Evolutionary conservation across 2,888 invertebrate genomes (phyloP).

Genomic region (Amiota communis): DNA sequence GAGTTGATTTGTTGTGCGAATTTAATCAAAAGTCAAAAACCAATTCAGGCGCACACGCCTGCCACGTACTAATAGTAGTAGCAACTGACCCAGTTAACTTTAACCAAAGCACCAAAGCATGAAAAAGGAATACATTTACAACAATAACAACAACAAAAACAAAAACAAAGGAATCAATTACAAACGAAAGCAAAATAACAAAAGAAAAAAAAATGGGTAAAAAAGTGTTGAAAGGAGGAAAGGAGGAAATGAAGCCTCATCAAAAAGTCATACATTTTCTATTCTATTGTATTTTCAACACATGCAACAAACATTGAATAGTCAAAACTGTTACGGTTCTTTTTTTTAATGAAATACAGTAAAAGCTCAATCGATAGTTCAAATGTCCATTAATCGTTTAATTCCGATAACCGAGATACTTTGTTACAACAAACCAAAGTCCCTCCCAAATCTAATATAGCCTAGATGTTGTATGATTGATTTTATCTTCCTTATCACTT

Average conservation of each 20-base stretch:
- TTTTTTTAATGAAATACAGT: too few relatives aligned
- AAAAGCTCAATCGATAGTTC: too few relatives aligned
- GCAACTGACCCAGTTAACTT: conserved; percentile 23
- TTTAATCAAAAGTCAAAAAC: conserved; percentile 64
- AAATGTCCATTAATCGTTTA: too few relatives aligned
- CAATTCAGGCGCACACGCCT: conserved; percentile 4
- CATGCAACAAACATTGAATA: conserved; percentile 59
- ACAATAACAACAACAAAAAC: conserved; percentile 5
- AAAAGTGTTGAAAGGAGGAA: too few relatives aligned
- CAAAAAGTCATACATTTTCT: conserved; percentile 70
- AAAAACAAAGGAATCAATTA: conserved; percentile 11
- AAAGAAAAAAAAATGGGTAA: conserved; percentile 43
- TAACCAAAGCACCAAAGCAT: not conserved
- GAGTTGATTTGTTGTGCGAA: conserved; percentile 50
- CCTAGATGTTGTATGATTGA: too few relatives aligned
- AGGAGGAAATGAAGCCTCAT: too few relatives aligned
- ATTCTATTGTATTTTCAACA: conserved; percentile 61
- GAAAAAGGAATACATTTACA: conserved; percentile 16
- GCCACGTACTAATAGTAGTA: too few relatives aligned
- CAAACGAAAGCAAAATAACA: conserved; percentile 8
- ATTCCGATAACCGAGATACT: too few relatives aligned
- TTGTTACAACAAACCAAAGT: too few relatives aligned
- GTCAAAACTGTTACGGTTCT: conserved; percentile 53
- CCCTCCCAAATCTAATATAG: too few relatives aligned
- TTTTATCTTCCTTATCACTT: too few relatives aligned